phyloP scores from a whole-genome alignment of 2,797 vertebrate species.

The Schizothorax lantsangensis region DNA sequence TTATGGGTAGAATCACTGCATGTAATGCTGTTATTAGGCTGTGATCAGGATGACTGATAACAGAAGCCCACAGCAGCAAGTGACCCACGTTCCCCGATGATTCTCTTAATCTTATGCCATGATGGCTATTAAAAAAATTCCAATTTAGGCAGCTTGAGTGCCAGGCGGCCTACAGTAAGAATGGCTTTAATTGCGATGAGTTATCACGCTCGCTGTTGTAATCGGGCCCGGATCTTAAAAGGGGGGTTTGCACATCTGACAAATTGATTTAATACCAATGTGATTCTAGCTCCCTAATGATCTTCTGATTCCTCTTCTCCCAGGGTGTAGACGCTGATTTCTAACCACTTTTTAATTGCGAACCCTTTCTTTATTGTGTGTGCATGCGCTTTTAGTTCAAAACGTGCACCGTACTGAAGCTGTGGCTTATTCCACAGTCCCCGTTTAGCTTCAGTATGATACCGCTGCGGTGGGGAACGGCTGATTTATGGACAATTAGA shows the following conservation, averaged over 20 bases:
- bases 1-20: conserved; percentile 64
- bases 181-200: conserved; percentile 80
- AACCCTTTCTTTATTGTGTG: conserved; percentile 62
- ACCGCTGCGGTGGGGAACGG: background rate
- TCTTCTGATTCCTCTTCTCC: conserved; percentile 65
- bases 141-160: conserved; percentile 76
- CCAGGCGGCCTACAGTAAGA: conserved; percentile 69
- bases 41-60: conserved; percentile 74
- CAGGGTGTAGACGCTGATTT: conserved; percentile 68
- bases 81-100: conserved; percentile 78
- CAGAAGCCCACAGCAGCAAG: conserved; percentile 70
- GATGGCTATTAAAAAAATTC: conserved; percentile 78
- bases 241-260: conserved; percentile 75
- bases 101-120: conserved; percentile 73
- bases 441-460: conserved; percentile 6
- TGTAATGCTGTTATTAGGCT: conserved; percentile 77
- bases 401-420: background rate
- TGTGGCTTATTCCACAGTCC: background rate
- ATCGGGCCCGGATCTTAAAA: conserved; percentile 79
- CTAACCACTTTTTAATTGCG: conserved; percentile 40
- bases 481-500: conserved; percentile 49
- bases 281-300: conserved; percentile 78
- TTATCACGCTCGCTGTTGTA: conserved; percentile 77
- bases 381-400: conserved; percentile 8
- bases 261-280: conserved; percentile 83